These are phyloP conservation scores for Diarsia mendica DNA, from an alignment of 2,888 invertebrate species.

Conservation along the genomic window DNA sequence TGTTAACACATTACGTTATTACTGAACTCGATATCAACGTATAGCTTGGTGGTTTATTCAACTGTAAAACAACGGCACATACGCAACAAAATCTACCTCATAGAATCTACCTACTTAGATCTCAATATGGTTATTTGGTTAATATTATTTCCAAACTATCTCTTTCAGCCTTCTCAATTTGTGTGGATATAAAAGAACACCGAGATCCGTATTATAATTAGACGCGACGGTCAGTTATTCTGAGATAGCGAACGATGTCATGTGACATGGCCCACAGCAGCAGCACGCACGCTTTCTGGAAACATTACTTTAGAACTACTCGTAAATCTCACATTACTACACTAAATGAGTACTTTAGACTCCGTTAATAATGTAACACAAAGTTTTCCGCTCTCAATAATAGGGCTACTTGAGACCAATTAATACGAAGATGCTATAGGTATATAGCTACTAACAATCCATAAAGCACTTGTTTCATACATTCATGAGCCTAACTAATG, in stretches of 20 bases:
- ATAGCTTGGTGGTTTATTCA: slow-evolving; percentile 21
- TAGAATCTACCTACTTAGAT: neutral
- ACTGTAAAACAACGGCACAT: neutral
- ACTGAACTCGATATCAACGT: slow-evolving; percentile 39
- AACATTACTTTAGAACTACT: slow-evolving; percentile 48
- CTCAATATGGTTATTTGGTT: slow-evolving; percentile 54
- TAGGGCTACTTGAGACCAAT: slow-evolving; percentile 50
- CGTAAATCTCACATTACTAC: slow-evolving; percentile 57
- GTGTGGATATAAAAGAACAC: slow-evolving; percentile 63
- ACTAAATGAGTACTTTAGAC: slow-evolving; percentile 38
- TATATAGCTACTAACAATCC: slow-evolving; percentile 34
- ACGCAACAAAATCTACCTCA: neutral
- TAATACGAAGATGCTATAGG: slow-evolving; percentile 49
- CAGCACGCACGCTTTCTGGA: slow-evolving; percentile 68
- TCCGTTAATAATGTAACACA: slow-evolving; percentile 34
- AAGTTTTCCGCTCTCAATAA: slow-evolving; percentile 54
- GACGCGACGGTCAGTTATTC: slow-evolving; percentile 86
- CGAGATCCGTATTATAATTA: slow-evolving; percentile 83
- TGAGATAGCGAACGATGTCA: slow-evolving; percentile 83
- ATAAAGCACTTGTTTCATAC: slow-evolving; percentile 49
- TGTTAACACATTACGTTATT: slow-evolving; percentile 37
- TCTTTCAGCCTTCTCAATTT: slow-evolving; percentile 41
- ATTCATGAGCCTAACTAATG: slow-evolving; percentile 45
- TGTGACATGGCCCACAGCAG: slow-evolving; percentile 78
- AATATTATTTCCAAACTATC: slow-evolving; percentile 7